phyloP scores from a whole-genome alignment of 2,113 vertebrate genomes.

The Pipa parva region DNA sequence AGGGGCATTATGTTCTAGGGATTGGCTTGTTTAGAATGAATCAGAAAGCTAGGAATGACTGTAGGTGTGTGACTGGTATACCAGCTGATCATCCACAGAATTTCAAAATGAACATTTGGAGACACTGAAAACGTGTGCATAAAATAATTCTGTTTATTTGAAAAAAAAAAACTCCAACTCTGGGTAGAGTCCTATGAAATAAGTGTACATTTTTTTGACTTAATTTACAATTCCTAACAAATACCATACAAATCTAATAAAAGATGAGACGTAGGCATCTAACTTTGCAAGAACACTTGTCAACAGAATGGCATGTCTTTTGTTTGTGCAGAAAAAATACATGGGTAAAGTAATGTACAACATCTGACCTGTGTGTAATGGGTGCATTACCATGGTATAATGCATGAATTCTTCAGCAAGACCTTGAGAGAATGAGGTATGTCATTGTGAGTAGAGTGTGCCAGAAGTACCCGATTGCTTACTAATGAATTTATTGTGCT shows the following conservation, averaged over 20 bases:
- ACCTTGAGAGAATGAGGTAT: conserved; percentile 28
- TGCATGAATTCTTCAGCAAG: conserved; percentile 16
- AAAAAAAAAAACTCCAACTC: no score
- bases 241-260: not conserved
- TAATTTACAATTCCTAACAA: no score
- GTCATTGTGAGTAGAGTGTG: conserved; percentile 19
- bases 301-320: conserved; percentile 8
- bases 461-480: conserved; percentile 21
- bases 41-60: no score
- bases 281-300: not conserved
- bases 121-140: no score
- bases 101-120: no score
- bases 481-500: conserved; percentile 29
- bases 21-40: no score
- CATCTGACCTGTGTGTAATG: conserved; percentile 18
- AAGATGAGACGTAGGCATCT: not conserved
- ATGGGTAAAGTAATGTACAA: conserved; percentile 16
- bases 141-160: no score
- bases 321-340: conserved; percentile 1
- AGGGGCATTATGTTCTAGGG: no score
- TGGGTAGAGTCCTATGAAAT: no score
- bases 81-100: no score
- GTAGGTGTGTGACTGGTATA: no score
- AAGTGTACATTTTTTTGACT: no score
- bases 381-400: conserved; percentile 24